phyloP scores from a whole-genome alignment of 2,113 vertebrate species.

The Gambusia holbrooki region DNA sequence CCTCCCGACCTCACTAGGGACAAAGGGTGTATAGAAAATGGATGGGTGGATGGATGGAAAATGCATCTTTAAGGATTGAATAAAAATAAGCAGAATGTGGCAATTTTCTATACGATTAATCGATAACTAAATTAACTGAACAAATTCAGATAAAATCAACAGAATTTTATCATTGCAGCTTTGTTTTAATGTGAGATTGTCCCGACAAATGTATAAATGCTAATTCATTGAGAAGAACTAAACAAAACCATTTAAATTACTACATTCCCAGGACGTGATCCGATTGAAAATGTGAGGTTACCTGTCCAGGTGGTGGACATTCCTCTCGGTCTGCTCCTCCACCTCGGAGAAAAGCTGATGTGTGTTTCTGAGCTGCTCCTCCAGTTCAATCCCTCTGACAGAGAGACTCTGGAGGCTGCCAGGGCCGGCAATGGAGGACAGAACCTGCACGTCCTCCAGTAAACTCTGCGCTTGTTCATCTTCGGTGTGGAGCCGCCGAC shows the following conservation, averaged over 20 bases:
- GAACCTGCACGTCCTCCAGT: constrained; percentile 79
- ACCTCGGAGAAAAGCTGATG: constrained; percentile 84
- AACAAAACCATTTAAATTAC: not conserved
- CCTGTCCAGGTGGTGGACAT: constrained; percentile 79
- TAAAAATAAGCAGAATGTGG: no score
- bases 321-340: constrained; percentile 80
- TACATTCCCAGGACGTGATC: no score
- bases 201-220: not conserved
- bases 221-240: no score
- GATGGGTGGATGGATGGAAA: no score
- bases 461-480: constrained; percentile 79
- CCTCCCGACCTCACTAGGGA: no score
- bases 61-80: no score
- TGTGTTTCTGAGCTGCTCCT: constrained; percentile 73
- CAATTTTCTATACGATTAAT: no score
- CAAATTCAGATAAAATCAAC: not conserved
- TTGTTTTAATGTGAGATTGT: not conserved
- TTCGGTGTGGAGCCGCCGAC: constrained; percentile 81
- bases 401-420: constrained; percentile 78
- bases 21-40: no score
- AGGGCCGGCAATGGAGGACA: constrained; percentile 67
- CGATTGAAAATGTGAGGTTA: constrained; percentile 52
- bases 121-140: not conserved
- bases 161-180: not conserved
- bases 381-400: constrained; percentile 63